phyloP scores from a whole-genome alignment of 1,140 invertebrate species.

The Drosophila miranda region DNA sequence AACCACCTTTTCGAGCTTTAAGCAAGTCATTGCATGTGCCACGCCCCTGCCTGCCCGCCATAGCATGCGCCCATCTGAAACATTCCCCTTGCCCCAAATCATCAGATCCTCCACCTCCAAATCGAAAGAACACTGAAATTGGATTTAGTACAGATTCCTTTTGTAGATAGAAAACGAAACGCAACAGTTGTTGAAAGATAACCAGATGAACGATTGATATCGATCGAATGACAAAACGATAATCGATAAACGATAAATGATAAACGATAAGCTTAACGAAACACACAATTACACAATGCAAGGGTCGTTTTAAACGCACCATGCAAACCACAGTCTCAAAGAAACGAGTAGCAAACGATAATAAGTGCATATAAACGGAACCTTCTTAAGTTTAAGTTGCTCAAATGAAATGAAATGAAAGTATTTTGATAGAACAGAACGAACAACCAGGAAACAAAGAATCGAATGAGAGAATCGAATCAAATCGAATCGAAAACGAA shows the following conservation, averaged over 20 bases:
- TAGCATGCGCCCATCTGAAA: slow-evolving; percentile 27
- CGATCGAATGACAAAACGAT: slow-evolving; percentile 37
- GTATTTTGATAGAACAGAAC: slow-evolving; percentile 22
- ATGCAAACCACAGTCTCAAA: slow-evolving; percentile 47
- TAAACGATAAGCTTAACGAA: slow-evolving; percentile 48
- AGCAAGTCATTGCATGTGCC: slow-evolving; percentile 76
- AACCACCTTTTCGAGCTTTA: slow-evolving; percentile 57
- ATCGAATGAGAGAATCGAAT: slow-evolving; percentile 15
- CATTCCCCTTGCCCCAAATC: slow-evolving; percentile 47
- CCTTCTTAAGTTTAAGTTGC: slow-evolving; percentile 63
- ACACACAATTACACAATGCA: slow-evolving; percentile 51
- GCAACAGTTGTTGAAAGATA: slow-evolving; percentile 46
- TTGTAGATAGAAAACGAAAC: slow-evolving; percentile 73
- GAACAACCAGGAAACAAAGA: slow-evolving; percentile 24
- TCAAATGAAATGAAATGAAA: slow-evolving; percentile 44
- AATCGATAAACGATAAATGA: slow-evolving; percentile 33
- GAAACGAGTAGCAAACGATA: slow-evolving; percentile 70
- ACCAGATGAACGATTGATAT: not conserved
- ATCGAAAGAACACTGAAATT: slow-evolving; percentile 42
- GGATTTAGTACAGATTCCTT: slow-evolving; percentile 61
- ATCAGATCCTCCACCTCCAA: slow-evolving; percentile 17
- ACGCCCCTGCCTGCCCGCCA: slow-evolving; percentile 32
- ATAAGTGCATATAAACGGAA: slow-evolving; percentile 54
- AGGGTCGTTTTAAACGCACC: slow-evolving; percentile 66
- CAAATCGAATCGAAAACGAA: slow-evolving; percentile 38